Base-by-base conservation (phyloP, 2,113 vertebrate genomes). In the Sisor rabdophorus region DNA sequence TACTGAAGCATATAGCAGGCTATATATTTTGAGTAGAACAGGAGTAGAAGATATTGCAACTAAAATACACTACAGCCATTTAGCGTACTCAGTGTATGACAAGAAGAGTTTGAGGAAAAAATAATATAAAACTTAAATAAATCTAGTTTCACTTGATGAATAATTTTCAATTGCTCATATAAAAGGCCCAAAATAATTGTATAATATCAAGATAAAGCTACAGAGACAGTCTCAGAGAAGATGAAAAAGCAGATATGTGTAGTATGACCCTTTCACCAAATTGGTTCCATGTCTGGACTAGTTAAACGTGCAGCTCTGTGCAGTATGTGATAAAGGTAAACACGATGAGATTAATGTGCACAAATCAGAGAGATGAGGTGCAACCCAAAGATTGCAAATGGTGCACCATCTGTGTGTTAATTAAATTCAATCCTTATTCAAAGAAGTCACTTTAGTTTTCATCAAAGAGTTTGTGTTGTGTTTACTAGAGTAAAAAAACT, bases 1-100 rank as follows among this genome's bases (percentile, higher is more conserved):
- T 30, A 24, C 47, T 50, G 54, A 47, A 72, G 36, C 40, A 67
- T 20, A 36, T n/a, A 28, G 7, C 11, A 54, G 17, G n/a, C 80
- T 82, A 82, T 83, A 87, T 87, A 82, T 86, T 79, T 87, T 84
- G 83, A 84, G 58, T 50, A 20, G 24, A 36, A n/a, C 20, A 9
- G n/a, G 55, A 74, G 22, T 16, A 28, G 30, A n/a, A 63, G 44
- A 40, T 32, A 54, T 53, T 50, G 10, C 3, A 54, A 65, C 59
- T 53, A 40, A 55, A 65, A 55, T 30, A 36, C 52, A 44, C 28
- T 28, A 47, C 5, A 68, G 36, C 26, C n/a, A 30, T 7, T 50
- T 47, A 24, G 20, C 26, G n/a, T 50, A 61, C 32, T 71, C 17
- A 30, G 24, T 54, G 58, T 71, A 19, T 40, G 47, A 28, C 28